Conservation (phyloP, 2,888 invertebrate species). For the Orthosia cruda region DNA sequence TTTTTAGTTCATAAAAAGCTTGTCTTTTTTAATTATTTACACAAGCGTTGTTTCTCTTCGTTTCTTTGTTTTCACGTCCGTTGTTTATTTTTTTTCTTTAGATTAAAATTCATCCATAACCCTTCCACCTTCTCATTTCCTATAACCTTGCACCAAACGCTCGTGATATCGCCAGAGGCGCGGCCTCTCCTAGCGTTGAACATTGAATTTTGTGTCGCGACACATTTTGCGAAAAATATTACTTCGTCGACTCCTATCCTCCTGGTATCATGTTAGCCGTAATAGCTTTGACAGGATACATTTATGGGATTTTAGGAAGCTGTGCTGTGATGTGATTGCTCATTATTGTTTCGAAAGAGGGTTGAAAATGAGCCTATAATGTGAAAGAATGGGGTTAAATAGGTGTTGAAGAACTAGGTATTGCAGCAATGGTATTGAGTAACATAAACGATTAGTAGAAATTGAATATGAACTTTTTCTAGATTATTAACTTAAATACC, state of each 20-base stretch:
- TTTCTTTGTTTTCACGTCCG: too few relatives aligned
- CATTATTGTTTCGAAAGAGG: slow-evolving; percentile 9
- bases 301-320: slow-evolving; percentile 32
- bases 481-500: too few relatives aligned
- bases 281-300: slow-evolving; percentile 49
- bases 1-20: too few relatives aligned
- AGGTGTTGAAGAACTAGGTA: not conserved
- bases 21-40: too few relatives aligned
- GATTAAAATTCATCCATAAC: not conserved
- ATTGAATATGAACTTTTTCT: too few relatives aligned
- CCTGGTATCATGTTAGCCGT: slow-evolving; percentile 58
- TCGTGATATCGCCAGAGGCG: slow-evolving; percentile 74
- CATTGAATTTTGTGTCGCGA: slow-evolving; percentile 84
- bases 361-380: not conserved
- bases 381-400: not conserved
- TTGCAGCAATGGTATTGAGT: too few relatives aligned
- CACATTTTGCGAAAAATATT: slow-evolving; percentile 80
- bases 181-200: slow-evolving; percentile 76
- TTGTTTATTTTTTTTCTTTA: not conserved
- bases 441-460: too few relatives aligned
- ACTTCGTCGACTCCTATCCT: slow-evolving; percentile 70
- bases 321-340: slow-evolving; percentile 18
- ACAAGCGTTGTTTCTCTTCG: too few relatives aligned
- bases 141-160: slow-evolving; percentile 67
- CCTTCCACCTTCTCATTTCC: not conserved